Evolutionary conservation across 2,888 invertebrate genomes (phyloP).

Genomic region (Crematogaster levior): DNA sequence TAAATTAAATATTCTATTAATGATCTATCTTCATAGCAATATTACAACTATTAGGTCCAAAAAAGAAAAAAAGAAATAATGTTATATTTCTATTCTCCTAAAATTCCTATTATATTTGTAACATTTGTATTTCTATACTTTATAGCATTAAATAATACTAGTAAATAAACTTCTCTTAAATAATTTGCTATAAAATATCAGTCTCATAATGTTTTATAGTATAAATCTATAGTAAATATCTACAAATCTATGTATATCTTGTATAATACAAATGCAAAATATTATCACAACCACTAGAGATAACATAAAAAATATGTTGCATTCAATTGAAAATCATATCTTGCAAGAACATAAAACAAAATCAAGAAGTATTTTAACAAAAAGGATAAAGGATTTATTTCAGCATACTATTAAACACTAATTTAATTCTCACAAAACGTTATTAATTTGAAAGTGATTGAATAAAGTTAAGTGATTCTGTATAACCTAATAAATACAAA

Average conservation of each 20-base stretch:
- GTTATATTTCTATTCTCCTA: not conserved
- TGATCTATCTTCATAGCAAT: not conserved
- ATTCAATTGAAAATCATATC: not conserved
- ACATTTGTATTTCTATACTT: not conserved
- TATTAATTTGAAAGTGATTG: not conserved
- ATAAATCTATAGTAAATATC: no score
- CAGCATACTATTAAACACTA: not conserved
- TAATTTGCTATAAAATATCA: not conserved
- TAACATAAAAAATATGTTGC: not conserved
- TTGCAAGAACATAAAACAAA: not conserved
- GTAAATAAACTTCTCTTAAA: not conserved
- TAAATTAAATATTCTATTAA: not conserved
- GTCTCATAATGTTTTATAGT: not conserved
- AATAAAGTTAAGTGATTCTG: not conserved
- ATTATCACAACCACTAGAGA: not conserved
- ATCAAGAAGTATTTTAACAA: no score
- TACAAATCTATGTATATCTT: no score
- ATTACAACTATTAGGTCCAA: no score
- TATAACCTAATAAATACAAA: no score
- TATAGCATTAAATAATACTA: not conserved
- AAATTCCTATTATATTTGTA: not conserved
- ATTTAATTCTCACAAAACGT: not conserved
- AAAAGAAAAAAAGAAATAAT: not conserved
- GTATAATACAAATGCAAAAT: no score
- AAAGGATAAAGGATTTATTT: not conserved